Conservation (phyloP, 2,888 invertebrate genomes). For the Glaucopsyche alexis region DNA sequence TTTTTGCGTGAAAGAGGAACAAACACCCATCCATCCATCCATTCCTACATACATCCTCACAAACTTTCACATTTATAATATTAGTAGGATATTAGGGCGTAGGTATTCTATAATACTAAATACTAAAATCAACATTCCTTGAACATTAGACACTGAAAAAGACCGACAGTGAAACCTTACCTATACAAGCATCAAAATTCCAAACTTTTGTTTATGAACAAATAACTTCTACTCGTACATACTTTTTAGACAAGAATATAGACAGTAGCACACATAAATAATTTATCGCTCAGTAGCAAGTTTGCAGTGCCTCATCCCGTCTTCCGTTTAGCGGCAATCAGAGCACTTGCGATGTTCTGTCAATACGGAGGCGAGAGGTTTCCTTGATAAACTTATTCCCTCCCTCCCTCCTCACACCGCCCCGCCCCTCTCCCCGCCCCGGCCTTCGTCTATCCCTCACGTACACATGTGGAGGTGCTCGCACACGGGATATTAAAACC, state of each 20-base stretch:
- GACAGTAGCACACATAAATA: slow-evolving; percentile 1
- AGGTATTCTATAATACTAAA: no score
- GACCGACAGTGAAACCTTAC: no score
- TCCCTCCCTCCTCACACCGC: slow-evolving; percentile 48
- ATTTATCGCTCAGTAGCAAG: slow-evolving; percentile 15
- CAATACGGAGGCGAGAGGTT: slow-evolving; percentile 77
- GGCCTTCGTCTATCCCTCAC: slow-evolving; percentile 72
- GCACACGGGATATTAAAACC: slow-evolving; percentile 27
- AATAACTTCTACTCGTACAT: background rate
- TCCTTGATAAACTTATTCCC: slow-evolving; percentile 78
- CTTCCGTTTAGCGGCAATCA: slow-evolving; percentile 76
- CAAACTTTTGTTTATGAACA: background rate
- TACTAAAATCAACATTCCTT: no score
- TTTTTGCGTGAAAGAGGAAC: no score
- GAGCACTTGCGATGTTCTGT: slow-evolving; percentile 74
- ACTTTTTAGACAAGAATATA: background rate
- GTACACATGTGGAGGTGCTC: slow-evolving; percentile 50
- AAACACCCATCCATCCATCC: no score
- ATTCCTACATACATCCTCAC: no score
- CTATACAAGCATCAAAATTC: no score
- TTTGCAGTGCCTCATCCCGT: slow-evolving; percentile 42
- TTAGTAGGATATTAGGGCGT: no score
- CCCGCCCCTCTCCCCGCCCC: slow-evolving; percentile 47
- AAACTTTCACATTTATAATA: no score
- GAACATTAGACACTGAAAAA: no score